A percentile compares a stretch with the other conserved stretches of the same genome.
phyloP scores from a whole-genome alignment of 2,888 invertebrate species.

The Carpatolechia fugitivella region DNA sequence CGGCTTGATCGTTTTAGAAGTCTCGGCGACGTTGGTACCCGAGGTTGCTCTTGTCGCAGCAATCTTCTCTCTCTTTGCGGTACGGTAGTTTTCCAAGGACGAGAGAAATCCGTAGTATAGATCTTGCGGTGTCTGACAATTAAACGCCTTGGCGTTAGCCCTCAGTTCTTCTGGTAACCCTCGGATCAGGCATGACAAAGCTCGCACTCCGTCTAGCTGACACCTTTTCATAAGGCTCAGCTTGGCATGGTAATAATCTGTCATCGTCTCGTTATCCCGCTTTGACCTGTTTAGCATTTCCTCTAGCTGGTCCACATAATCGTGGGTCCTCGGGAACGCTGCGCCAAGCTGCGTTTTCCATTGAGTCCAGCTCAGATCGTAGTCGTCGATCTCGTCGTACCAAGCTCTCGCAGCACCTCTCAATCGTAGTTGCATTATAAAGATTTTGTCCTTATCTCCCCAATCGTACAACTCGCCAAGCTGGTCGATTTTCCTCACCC shows the following conservation, averaged over 20 bases:
- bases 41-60: not conserved
- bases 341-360: too few species aligned
- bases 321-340: constrained; percentile 18
- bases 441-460: too few species aligned
- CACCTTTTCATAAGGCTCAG: constrained; percentile 30
- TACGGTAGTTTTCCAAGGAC: constrained; percentile 26
- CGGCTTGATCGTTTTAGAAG: too few species aligned
- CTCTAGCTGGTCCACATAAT: constrained; percentile 34
- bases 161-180: constrained; percentile 25
- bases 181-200: constrained; percentile 27
- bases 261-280: constrained; percentile 31
- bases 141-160: constrained; percentile 30
- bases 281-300: constrained; percentile 32
- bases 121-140: constrained; percentile 25
- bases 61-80: constrained; percentile 2
- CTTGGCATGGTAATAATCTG: constrained; percentile 35
- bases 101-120: constrained; percentile 28
- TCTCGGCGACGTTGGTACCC: too few species aligned
- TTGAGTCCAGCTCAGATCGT: too few species aligned
- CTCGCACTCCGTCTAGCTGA: constrained; percentile 23
- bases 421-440: too few species aligned
- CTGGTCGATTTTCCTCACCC: too few species aligned
- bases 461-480: too few species aligned
- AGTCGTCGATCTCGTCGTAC: too few species aligned
- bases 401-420: too few species aligned